Evolutionary conservation across 2,797 vertebrate genomes (phyloP).

Genomic region (Pantherophis vulpinus): DNA sequence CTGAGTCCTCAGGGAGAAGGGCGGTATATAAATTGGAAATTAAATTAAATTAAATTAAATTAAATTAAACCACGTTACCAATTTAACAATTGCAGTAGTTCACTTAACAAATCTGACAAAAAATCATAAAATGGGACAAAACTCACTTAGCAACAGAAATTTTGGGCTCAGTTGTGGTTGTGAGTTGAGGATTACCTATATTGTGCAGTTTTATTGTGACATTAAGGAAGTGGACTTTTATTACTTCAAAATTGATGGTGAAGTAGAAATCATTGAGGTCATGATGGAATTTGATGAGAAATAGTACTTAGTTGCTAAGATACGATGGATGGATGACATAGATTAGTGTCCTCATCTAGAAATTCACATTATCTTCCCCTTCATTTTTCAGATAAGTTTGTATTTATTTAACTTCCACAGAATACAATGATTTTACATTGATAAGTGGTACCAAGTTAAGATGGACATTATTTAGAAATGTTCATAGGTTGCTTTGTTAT

Average conservation of each 20-base stretch:
- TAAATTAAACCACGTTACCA: not conserved
- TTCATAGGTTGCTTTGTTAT: not conserved
- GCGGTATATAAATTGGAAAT: too few species aligned
- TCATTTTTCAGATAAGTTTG: not conserved
- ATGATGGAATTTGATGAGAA: not conserved
- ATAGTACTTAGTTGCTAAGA: not conserved
- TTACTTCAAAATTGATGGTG: not conserved
- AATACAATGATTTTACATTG: not conserved
- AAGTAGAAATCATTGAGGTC: not conserved
- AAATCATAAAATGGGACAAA: not conserved
- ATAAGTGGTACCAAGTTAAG: not conserved
- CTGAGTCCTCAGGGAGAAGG: too few species aligned
- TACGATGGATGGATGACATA: not conserved
- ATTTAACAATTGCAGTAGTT: not conserved
- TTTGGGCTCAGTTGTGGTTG: not conserved
- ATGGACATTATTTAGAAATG: not conserved
- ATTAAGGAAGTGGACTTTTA: not conserved
- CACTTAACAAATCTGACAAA: not conserved
- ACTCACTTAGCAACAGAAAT: not conserved
- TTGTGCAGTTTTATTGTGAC: not conserved
- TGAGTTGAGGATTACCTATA: not conserved
- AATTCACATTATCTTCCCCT: not conserved
- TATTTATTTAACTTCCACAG: not conserved
- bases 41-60: too few species aligned
- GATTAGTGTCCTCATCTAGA: not conserved